A percentile compares a stretch with the other conserved stretches of the same genome.
phyloP scores from a whole-genome alignment of 2,797 vertebrate genomes.

The Hoplostethus mediterraneus region DNA sequence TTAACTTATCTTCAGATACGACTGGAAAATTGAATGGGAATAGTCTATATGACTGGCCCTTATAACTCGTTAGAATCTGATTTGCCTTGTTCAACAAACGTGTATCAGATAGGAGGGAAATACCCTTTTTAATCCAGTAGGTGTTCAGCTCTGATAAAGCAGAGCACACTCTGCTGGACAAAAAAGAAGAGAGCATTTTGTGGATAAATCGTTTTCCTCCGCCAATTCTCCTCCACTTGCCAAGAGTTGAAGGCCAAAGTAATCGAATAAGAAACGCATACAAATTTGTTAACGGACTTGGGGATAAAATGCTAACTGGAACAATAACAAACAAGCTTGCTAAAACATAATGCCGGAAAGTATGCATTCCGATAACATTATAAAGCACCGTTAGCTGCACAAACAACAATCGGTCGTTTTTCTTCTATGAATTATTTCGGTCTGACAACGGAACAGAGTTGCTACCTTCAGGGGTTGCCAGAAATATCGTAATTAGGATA shows the following conservation, averaged over 20 bases:
- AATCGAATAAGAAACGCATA: neutral
- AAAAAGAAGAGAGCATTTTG: neutral
- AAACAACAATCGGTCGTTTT: neutral
- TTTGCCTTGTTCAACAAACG: neutral
- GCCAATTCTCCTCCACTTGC: too few species aligned
- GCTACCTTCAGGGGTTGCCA: constrained; percentile 5
- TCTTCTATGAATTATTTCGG: neutral
- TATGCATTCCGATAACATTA: too few species aligned
- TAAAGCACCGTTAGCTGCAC: too few species aligned
- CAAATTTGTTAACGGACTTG: neutral
- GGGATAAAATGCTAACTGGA: neutral
- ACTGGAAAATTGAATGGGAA: neutral
- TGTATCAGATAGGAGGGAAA: neutral
- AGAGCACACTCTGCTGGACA: constrained; percentile 47
- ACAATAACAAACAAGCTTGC: too few species aligned
- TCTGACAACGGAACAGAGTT: neutral
- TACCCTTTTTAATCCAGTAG: constrained; percentile 6
- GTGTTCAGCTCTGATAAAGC: neutral
- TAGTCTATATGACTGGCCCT: neutral
- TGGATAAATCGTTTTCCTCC: neutral
- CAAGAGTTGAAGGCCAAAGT: neutral
- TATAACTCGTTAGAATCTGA: neutral
- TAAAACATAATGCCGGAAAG: neutral
- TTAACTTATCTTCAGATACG: neutral
- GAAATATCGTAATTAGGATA: neutral